Evolutionary conservation across 2,888 invertebrate species (phyloP).

Genomic region (Tenthredo notha): DNA sequence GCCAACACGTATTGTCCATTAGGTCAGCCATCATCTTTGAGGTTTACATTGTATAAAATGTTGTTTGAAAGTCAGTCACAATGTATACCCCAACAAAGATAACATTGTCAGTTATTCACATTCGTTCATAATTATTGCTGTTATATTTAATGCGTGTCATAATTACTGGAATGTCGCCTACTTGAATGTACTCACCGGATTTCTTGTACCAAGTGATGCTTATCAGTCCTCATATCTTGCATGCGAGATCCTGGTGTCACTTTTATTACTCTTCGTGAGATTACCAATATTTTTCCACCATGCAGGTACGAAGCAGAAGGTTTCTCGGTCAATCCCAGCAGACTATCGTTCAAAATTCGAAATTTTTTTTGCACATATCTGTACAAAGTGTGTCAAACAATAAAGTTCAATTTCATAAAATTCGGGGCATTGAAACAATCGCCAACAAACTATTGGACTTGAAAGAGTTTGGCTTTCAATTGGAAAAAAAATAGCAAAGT

Average conservation of each 20-base stretch:
- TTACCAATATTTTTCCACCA: neutral
- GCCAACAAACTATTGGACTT: too few relatives aligned
- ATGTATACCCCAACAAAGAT: too few relatives aligned
- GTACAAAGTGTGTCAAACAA: neutral
- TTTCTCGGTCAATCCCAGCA: neutral
- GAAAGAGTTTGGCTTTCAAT: too few relatives aligned
- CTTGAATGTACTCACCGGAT: neutral
- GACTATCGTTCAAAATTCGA: neutral
- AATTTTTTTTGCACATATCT: slow-evolving; percentile 4
- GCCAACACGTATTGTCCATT: neutral
- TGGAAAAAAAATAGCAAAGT: too few relatives aligned
- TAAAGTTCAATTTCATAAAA: too few relatives aligned
- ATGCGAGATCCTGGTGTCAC: too few relatives aligned
- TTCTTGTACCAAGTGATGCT: neutral
- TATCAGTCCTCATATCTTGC: neutral
- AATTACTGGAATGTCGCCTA: neutral
- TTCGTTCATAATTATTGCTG: too few relatives aligned
- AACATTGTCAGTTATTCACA: too few relatives aligned
- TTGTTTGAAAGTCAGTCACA: too few relatives aligned
- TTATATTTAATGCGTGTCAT: too few relatives aligned
- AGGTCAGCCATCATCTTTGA: neutral
- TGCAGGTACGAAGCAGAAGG: neutral
- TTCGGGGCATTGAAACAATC: too few relatives aligned
- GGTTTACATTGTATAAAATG: neutral
- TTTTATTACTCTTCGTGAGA: neutral